Evolutionary conservation across 2,797 vertebrate genomes (phyloP).

Genomic region (Crocidura indochinensis): DNA sequence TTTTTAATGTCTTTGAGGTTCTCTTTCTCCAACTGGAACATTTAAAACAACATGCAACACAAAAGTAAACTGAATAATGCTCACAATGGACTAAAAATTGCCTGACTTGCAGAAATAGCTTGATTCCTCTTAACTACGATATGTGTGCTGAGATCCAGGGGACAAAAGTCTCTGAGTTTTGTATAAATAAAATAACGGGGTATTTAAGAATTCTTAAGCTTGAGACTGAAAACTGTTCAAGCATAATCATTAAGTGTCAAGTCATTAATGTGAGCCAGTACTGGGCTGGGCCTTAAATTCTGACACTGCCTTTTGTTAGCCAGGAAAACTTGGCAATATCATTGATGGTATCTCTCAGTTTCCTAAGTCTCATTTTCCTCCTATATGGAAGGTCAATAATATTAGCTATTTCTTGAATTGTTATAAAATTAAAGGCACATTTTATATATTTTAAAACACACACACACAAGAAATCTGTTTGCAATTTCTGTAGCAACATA

Average conservation of each 20-base stretch:
- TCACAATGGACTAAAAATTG: constrained; percentile 6
- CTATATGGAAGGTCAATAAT: too few species aligned
- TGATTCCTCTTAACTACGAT: constrained; percentile 24
- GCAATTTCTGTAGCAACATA: too few species aligned
- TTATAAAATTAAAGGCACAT: constrained; percentile 27
- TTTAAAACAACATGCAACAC: not conserved
- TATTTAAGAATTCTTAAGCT: constrained; percentile 55
- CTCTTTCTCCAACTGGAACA: constrained; percentile 29
- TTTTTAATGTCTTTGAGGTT: constrained; percentile 28
- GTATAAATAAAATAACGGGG: constrained; percentile 44
- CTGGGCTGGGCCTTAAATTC: not conserved
- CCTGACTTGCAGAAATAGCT: not conserved
- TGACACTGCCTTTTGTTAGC: too few species aligned
- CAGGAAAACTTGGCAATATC: too few species aligned
- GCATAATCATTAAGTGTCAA: not conserved
- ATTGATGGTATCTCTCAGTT: too few species aligned
- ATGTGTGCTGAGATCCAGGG: constrained; percentile 61
- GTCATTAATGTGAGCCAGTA: not conserved
- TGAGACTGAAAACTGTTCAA: not conserved
- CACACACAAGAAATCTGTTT: too few species aligned
- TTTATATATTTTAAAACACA: not conserved
- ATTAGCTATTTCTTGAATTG: not conserved
- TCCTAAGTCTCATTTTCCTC: too few species aligned
- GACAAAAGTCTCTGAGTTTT: constrained; percentile 44
- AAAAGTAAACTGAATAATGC: constrained; percentile 21